These are phyloP conservation scores for Chymomyza costata DNA, from an alignment of 1,140 invertebrate species.

Conservation along the genomic window DNA sequence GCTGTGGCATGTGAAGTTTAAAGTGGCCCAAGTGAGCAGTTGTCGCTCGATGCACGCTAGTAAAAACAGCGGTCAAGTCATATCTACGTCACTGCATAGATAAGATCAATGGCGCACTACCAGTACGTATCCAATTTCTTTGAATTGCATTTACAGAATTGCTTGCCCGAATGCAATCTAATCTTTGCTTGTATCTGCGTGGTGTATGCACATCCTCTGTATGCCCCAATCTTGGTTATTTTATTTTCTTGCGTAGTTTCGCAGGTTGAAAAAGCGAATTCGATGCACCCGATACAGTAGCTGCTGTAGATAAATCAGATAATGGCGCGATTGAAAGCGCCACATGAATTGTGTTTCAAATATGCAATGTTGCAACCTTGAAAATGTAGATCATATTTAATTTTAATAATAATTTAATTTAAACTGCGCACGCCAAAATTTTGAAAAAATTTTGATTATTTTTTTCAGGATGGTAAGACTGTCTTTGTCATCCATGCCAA, in stretches of 20 bases:
- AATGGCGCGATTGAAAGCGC: slow-evolving; percentile 59
- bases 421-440: too few species aligned
- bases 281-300: background rate
- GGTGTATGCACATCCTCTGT: slow-evolving; percentile 1
- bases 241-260: slow-evolving; percentile 5
- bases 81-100: slow-evolving; percentile 29
- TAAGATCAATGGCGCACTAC: slow-evolving; percentile 49
- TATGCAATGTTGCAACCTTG: slow-evolving; percentile 11
- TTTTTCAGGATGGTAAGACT: slow-evolving; percentile 4
- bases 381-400: too few species aligned
- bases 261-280: slow-evolving; percentile 5
- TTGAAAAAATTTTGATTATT: background rate
- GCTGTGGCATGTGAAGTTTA: slow-evolving; percentile 52
- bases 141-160: slow-evolving; percentile 49
- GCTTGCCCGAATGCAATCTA: slow-evolving; percentile 46
- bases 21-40: slow-evolving; percentile 13
- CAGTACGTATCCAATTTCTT: slow-evolving; percentile 58
- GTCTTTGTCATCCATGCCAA: background rate
- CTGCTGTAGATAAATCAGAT: slow-evolving; percentile 45
- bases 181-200: slow-evolving; percentile 61
- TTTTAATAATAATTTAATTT: too few species aligned
- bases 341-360: slow-evolving; percentile 35
- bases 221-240: slow-evolving; percentile 8
- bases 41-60: slow-evolving; percentile 8
- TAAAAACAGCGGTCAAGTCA: slow-evolving; percentile 36